phyloP scores from a whole-genome alignment of 2,113 vertebrate species.

The Capreolus pygargus region DNA sequence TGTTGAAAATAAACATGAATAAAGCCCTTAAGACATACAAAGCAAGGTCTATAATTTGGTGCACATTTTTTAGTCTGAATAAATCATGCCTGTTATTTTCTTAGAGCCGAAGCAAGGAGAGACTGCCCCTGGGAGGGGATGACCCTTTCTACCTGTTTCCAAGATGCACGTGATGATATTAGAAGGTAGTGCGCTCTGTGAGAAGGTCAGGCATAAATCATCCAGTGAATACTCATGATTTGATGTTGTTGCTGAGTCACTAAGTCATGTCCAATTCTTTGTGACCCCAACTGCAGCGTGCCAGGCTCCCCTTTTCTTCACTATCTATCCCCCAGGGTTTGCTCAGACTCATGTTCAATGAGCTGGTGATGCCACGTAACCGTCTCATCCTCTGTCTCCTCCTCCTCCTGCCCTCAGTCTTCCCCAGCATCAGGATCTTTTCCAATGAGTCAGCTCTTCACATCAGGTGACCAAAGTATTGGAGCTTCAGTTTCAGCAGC shows the following conservation, averaged over 20 bases:
- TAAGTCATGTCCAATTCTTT: not conserved
- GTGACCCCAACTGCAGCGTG: not conserved
- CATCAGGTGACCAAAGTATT: not conserved
- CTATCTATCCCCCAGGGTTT: not conserved
- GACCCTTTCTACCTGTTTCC: not conserved
- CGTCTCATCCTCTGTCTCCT: not conserved
- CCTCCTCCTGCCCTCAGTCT: not conserved
- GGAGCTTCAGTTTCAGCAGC: not conserved
- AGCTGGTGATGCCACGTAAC: not conserved
- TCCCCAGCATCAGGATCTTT: not conserved
- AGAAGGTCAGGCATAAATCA: not conserved
- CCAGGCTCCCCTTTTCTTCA: not conserved
- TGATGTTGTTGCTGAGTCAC: not conserved
- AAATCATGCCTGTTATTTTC: conserved; percentile 46
- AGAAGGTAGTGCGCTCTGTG: not conserved
- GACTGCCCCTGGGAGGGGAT: not conserved
- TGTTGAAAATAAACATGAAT: conserved; percentile 43
- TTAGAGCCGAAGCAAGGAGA: not conserved
- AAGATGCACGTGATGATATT: not conserved
- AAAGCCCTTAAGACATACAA: conserved; percentile 36
- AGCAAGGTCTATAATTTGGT: conserved; percentile 40
- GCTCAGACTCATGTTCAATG: not conserved
- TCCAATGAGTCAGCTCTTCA: accelerated
- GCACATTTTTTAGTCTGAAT: conserved; percentile 28
- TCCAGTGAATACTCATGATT: not conserved